A percentile compares a stretch with the other conserved stretches of the same genome.
Evolutionary conservation across 2,113 vertebrate species (phyloP).

Genomic region (Ariopsis seemanni): DNA sequence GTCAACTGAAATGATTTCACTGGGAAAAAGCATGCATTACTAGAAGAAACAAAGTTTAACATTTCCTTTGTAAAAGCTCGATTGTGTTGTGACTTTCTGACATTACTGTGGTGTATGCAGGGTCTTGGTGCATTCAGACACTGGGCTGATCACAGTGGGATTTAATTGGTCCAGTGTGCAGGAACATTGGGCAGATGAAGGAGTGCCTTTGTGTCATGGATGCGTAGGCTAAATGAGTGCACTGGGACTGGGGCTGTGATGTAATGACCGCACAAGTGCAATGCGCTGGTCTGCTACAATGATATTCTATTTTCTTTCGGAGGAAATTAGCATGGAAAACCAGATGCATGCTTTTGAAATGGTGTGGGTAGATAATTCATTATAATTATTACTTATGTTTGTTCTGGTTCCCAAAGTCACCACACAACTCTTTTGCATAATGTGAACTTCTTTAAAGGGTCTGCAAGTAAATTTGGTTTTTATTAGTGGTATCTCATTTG

Average conservation of each 20-base stretch:
- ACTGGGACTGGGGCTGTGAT: constrained; percentile 28
- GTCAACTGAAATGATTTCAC: constrained; percentile 34
- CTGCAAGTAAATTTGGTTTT: not conserved
- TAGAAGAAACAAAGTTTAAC: constrained; percentile 27
- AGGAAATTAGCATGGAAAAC: not conserved
- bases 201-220: constrained; percentile 35
- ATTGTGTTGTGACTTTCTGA: constrained; percentile 51
- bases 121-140: constrained; percentile 27
- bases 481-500: not conserved
- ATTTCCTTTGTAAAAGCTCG: constrained; percentile 50
- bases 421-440: not conserved
- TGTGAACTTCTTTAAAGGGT: not conserved
- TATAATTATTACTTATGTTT: not conserved
- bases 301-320: constrained; percentile 3
- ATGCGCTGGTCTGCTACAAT: not conserved
- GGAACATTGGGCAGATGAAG: constrained; percentile 22
- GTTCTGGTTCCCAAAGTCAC: not conserved
- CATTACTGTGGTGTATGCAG: constrained; percentile 15
- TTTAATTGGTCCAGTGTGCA: constrained; percentile 52
- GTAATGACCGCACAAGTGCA: not conserved
- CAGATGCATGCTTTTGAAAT: constrained; percentile 1
- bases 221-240: constrained; percentile 40
- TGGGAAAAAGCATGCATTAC: constrained; percentile 29
- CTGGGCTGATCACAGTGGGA: constrained; percentile 36
- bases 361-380: constrained; percentile 11